A percentile compares a stretch with the other conserved stretches of the same genome.
Conservation (phyloP, 2,797 vertebrate species). For the Ctenosaura bakeri region DNA sequence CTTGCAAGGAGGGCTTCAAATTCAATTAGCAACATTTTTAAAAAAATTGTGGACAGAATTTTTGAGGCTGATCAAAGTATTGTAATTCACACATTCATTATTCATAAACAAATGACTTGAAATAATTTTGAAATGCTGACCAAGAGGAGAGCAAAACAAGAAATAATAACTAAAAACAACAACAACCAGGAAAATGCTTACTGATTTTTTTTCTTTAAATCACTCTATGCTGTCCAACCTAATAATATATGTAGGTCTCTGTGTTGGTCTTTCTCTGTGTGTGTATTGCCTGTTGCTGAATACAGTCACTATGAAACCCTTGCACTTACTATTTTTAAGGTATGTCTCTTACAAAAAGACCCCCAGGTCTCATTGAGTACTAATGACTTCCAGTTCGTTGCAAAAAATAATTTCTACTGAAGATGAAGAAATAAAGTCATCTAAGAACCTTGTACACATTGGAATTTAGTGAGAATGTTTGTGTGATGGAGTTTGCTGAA, state of each 20-base stretch:
- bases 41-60: neutral
- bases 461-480: conserved; percentile 8
- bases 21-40: neutral
- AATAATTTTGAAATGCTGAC: neutral
- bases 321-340: neutral
- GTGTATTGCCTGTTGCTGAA: neutral
- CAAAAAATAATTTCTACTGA: conserved; percentile 1
- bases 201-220: neutral
- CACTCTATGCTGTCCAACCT: neutral
- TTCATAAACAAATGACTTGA: conserved; percentile 2
- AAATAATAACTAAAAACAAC: neutral
- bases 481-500: conserved; percentile 7
- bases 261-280: neutral
- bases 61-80: neutral
- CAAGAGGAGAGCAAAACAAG: neutral
- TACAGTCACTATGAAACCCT: neutral
- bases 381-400: conserved; percentile 35
- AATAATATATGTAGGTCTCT: neutral
- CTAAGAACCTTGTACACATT: conserved; percentile 32
- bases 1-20: neutral
- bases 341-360: conserved; percentile 5
- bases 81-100: neutral
- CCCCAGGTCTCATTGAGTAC: conserved; percentile 5
- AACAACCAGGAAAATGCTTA: neutral
- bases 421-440: conserved; percentile 38